Base-by-base conservation (phyloP, 2,113 vertebrate genomes). In the Zapornia atra region DNA sequence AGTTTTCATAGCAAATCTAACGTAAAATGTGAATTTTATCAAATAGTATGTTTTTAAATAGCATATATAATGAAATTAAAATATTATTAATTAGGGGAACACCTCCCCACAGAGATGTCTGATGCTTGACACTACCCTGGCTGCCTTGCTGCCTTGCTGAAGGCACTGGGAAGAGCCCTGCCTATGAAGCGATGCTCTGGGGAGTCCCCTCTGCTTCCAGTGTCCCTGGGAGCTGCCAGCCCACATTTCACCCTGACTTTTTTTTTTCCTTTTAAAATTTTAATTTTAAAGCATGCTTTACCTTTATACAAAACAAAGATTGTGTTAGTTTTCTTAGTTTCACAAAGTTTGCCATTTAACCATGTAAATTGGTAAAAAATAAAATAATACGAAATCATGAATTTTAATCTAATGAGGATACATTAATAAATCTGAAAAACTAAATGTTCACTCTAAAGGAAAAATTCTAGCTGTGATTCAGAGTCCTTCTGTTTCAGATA, bases 401-500 rank as follows among this genome's bases (percentile, higher is more conserved):
- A 34, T 72, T 94, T 40, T 76, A 66, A 71, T 57, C 34, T 29
- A 75, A 66, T 4, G 18, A 76, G 5, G 82, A 38, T 78, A 33
- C 26, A 12, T 22, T 53, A 71, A 77, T 63, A 82, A 72, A 60
- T 76, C 36, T 89, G 69, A 77, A 88, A 46, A 80, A 31, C 61
- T 71, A 94, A 71, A 28, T 83, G n/a, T 63, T 91, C 46, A 24
- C 46, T 79, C 50, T 86, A 76, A 72, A 81, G 42, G 31, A 82
- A 82, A 60, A 71, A 60, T 4, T 20, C 87, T 76, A 40, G 46
- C 59, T 96, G 60, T 79, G 63, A 77, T 82, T 91, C 70, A 92
- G 86, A 88, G 31, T 48, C 80, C 44, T 90, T 81, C 77, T 78
- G 31, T 94, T 94, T 91, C 71, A 44, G 31, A n/a, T 88, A 75